Evolutionary conservation across 2,888 invertebrate genomes (phyloP).

Genomic region (Amorpha juglandis): DNA sequence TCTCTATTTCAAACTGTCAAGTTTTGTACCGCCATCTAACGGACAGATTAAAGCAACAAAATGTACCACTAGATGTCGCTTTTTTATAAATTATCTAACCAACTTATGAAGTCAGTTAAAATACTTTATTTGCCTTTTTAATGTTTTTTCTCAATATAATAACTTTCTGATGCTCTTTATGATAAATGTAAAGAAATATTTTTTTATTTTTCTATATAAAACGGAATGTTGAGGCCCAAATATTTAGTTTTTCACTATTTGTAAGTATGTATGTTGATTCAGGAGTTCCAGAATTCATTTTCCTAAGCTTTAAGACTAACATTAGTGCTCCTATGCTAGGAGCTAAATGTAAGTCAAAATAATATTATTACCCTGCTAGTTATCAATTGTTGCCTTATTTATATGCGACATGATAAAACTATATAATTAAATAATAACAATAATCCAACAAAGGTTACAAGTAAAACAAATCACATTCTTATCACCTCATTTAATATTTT

Average conservation of each 20-base stretch:
- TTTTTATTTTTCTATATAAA: background rate
- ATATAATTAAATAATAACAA: background rate
- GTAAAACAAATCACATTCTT: constrained; percentile 3
- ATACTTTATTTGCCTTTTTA: background rate
- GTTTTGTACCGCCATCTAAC: constrained; percentile 58
- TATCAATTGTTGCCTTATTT: background rate
- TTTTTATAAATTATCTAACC: background rate
- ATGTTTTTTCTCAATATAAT: background rate
- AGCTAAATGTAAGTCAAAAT: background rate
- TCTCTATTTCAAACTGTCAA: constrained; percentile 53
- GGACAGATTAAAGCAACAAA: background rate
- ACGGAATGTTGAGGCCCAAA: background rate
- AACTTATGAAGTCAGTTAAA: background rate
- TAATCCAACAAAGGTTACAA: background rate
- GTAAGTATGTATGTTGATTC: background rate
- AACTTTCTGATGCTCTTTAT: background rate
- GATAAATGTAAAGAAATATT: background rate
- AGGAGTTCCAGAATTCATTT: background rate
- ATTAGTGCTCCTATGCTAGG: background rate
- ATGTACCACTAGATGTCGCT: constrained; percentile 16
- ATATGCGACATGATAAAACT: background rate
- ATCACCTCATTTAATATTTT: constrained; percentile 5
- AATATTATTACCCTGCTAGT: background rate
- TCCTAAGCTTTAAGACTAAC: background rate
- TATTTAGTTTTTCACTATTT: background rate